Conservation (phyloP, 30 jellyfish, hydroid and myxozoan species). For the Catostylus mosaicus region DNA sequence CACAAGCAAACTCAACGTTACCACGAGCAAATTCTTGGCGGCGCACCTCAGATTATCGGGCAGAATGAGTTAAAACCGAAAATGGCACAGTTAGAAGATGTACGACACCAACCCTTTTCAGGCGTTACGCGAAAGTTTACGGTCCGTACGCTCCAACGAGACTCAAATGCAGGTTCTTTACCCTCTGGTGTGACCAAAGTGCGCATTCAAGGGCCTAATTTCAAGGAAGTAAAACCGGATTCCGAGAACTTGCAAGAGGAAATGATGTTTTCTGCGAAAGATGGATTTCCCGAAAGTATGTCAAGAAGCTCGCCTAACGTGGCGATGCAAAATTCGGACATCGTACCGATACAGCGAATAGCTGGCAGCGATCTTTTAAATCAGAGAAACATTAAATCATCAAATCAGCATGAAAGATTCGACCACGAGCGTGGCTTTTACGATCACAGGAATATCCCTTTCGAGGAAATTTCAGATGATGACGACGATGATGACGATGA, state of each 20-base stretch:
- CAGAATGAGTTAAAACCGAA: slow-evolving; percentile 6
- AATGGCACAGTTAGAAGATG: slow-evolving; percentile 30
- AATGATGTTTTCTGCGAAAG: slow-evolving; percentile 10
- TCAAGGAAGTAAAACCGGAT: slow-evolving; percentile 11
- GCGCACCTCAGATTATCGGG: slow-evolving; percentile 4
- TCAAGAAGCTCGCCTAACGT: background rate
- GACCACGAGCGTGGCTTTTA: background rate
- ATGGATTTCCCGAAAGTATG: background rate
- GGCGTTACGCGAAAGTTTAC: slow-evolving; percentile 68
- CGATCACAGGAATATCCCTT: background rate
- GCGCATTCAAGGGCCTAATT: slow-evolving; percentile 78
- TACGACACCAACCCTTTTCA: slow-evolving; percentile 42
- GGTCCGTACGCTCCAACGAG: slow-evolving; percentile 60
- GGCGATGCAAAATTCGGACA: background rate
- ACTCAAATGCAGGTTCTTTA: slow-evolving; percentile 29
- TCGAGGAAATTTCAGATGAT: slow-evolving; percentile 58
- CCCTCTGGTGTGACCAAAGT: slow-evolving; percentile 78
- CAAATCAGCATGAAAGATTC: background rate
- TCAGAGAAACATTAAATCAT: background rate
- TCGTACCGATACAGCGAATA: background rate
- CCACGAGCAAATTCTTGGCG: slow-evolving; percentile 21
- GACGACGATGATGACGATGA: slow-evolving; percentile 62
- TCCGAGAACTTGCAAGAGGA: slow-evolving; percentile 23
- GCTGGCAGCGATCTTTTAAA: background rate
- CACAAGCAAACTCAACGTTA: slow-evolving; percentile 35